A percentile compares a stretch with the other conserved stretches of the same genome.
These are phyloP conservation scores for Drosophila gaucha DNA, from an alignment of 2,888 invertebrate genomes.

Conservation along the genomic window DNA sequence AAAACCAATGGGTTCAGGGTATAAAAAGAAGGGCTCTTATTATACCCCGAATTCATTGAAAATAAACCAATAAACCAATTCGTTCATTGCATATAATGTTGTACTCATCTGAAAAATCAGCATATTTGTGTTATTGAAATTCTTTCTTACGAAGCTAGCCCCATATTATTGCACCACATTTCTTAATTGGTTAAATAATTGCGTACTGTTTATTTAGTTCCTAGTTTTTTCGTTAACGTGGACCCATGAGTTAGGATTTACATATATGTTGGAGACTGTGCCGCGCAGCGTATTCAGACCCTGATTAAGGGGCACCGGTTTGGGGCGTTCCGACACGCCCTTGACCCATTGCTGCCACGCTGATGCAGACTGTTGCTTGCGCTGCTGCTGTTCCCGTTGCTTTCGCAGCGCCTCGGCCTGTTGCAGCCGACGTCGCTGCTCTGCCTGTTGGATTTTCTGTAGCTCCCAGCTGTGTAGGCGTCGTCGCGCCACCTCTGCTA, in stretches of 20 bases:
- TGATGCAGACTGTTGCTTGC: constrained; percentile 63
- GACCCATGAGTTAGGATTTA: constrained; percentile 83
- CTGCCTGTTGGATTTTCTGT: constrained; percentile 37
- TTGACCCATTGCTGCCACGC: constrained; percentile 82
- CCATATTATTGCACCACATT: background rate
- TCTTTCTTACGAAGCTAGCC: too few relatives aligned
- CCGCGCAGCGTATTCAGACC: constrained; percentile 82
- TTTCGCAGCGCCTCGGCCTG: constrained; percentile 62
- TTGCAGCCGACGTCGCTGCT: constrained; percentile 29
- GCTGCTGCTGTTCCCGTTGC: constrained; percentile 54
- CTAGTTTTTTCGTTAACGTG: constrained; percentile 13
- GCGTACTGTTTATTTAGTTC: constrained; percentile 34
- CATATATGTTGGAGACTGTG: constrained; percentile 81
- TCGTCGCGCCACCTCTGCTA: constrained; percentile 9
- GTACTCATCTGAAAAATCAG: too few relatives aligned
- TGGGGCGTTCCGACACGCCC: constrained; percentile 79
- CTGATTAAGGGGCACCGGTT: constrained; percentile 83
- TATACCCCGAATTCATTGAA: too few relatives aligned
- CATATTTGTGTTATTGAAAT: too few relatives aligned
- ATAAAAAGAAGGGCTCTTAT: too few relatives aligned
- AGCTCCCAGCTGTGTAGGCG: constrained; percentile 50
- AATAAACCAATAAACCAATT: too few relatives aligned
- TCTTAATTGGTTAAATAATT: constrained; percentile 1
- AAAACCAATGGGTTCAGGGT: too few relatives aligned
- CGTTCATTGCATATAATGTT: too few relatives aligned